Evolutionary conservation across 2,797 vertebrate genomes (phyloP), one percentile per base, ranked within the genome.

Genomic region (Melanotaenia boesemani): DNA sequence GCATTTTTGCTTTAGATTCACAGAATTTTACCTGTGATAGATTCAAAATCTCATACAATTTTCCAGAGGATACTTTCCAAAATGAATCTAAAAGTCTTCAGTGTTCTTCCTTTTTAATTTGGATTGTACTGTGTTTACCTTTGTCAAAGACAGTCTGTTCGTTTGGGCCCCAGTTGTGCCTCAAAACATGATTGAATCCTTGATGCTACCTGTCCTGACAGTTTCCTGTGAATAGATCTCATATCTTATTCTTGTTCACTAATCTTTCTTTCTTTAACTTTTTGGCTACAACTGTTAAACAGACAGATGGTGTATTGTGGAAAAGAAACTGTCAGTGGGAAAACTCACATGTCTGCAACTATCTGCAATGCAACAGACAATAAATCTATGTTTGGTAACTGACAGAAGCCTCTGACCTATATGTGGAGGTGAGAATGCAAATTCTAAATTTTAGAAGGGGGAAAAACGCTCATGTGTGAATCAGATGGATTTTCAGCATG

Each of bases 401-500:
- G 10, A 28, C 52, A 12, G 18, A 16, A 10, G 69, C 22, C 28
- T 32, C 58, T 79, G 57, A 59, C 30, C 44, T 69, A 62, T 28
- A 74, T 36, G 18, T 22, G 13, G 20, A 48, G 26, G 4, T 10
- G 36, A n/a, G 18, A 52, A 65, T 24, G 39, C 8, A 50, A 60
- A 52, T 44, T 16, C 11, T 20, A 20, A 18, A 54, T 26, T 54
- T 54, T 54, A 54, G 12, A 11, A 5, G 22, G 6, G 18, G n/a
- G 54, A 52, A 54, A 65, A 54, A 52, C 26, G 16, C 18, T 60
- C 30, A 34, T 68, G 63, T 77, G 70, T 2, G 48, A 73, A 82
- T 78, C 64, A 67, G 76, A 83, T 75, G 80, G 82, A 80, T 83
- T 82, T 86, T 52, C 63, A 71, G 52, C 66, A 48, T 77, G 75